Base-by-base conservation (phyloP, 2,113 vertebrate genomes). In the Myotis yumanensis region DNA sequence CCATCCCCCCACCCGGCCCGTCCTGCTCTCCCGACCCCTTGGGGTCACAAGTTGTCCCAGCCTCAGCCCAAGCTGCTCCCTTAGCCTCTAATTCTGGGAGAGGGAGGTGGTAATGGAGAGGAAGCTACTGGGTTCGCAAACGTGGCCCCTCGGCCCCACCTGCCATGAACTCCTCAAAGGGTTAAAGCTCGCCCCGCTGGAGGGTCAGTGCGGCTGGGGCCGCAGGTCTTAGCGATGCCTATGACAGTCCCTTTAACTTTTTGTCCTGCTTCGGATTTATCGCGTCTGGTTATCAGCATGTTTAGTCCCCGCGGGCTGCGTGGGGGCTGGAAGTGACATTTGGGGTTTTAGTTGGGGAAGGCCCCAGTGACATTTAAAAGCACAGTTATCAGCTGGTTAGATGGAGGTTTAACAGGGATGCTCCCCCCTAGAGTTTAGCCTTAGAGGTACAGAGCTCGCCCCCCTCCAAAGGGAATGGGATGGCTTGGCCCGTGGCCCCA, bases 221-320 rank as follows among this genome's bases (percentile, higher is more conserved):
- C 95, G 95, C 57, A 93, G 89, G 91, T 96, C 95, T 97, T 95
- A 95, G 95, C 95, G 83, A 95, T 84, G 87, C 92, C 72, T 66
- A 37, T 96, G 94, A 96, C 82, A 98, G 98, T 99, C 99, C 99
- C 99, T 99, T 99, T 99, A 99, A 99, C 98, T 98, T 98, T 98
- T 98, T 97, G 93, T 97, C 93, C 89, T 97, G 97, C 90, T 93
- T 25, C 4, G 80, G 89, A 91, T 98, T 98, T 98, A 98, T 97
- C 95, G 96, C 91, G 83, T 94, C 96, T 97, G 96, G 96, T 98
- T 98, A 97, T 95, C 95, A 94, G 94, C 95, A 66, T 81, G 96
- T 97, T 97, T 97, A 97, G 95, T 87, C 96, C 98, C 96, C 96
- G 2, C 79, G 23, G 72, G 88, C 83, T 28, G 9, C 73, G 52